Percentiles rank a stretch among this genome's conserved stretches.
Conservation (phyloP, 1,140 invertebrate genomes). For the Lysiphlebus fabarum region DNA sequence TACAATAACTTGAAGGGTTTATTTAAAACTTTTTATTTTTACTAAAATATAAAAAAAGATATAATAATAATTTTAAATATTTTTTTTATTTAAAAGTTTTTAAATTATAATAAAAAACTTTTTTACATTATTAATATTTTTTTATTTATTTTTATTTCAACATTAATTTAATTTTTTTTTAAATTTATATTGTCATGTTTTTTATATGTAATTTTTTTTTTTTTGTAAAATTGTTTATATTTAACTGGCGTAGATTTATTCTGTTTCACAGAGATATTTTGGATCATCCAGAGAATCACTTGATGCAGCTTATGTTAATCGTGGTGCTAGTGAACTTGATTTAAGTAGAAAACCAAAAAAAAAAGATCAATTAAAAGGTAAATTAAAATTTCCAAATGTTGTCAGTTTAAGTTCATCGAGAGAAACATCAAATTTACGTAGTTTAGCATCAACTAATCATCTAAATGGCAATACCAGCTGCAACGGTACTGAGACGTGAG, state of each 20-base stretch:
- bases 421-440: constrained; percentile 60
- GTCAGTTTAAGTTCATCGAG: constrained; percentile 61
- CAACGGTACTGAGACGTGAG: constrained; percentile 67
- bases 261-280: constrained; percentile 60
- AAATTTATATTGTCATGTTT: constrained; percentile 13
- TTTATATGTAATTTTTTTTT: neutral
- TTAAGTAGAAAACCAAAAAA: constrained; percentile 65
- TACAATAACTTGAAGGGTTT: too few relatives aligned
- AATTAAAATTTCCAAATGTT: constrained; percentile 64
- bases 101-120: too few relatives aligned
- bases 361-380: constrained; percentile 62
- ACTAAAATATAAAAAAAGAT: too few relatives aligned
- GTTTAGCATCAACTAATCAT: constrained; percentile 63
- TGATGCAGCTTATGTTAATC: constrained; percentile 68
- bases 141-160: too few relatives aligned
- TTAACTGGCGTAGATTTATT: constrained; percentile 43
- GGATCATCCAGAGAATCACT: constrained; percentile 72
- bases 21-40: too few relatives aligned
- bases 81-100: too few relatives aligned
- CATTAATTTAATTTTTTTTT: too few relatives aligned
- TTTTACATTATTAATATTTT: too few relatives aligned
- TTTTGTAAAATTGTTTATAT: neutral
- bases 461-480: constrained; percentile 61
- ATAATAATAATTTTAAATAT: too few relatives aligned
- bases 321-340: constrained; percentile 70